Evolutionary conservation across 2,113 vertebrate species (phyloP), one percentile per base, ranked within the genome.

Genomic region (Sinocyclocheilus grahami): DNA sequence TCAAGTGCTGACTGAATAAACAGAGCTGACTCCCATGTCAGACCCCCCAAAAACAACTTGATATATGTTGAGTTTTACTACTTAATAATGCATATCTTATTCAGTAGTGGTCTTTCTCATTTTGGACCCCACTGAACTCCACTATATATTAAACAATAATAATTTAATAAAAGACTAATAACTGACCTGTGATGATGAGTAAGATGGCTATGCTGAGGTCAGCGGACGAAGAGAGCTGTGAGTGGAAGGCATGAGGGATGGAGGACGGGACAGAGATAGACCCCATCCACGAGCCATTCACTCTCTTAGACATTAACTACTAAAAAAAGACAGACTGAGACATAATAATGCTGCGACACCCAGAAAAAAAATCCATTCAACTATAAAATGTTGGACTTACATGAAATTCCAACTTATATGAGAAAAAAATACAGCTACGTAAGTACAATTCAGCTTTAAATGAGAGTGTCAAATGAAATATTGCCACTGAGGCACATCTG

Each of bases 181-280:
- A 75, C 86, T 87, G 37, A 90, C 92, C 89, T 71, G 89, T 90
- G 74, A 92, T 55, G 51, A 83, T 79, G 5, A 93, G 89, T 67
- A 90, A 87, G 55, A 76, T 60, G 0, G 90, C 90, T 0, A 92
- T 82, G 0, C 78, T 80, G 22, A 91, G 22, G 85, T 93, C 92
- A n/a, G 86, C 60, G 7, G 87, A 71, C 6, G 87, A 80, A 11
- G 90, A 82, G 16, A 93, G 89, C 0, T 87, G 89, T 42, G 92
- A 93, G 27, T 55, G 76, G 83, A 91, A 93, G 84, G 39, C 37
- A 0, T 86, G 67, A 67, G 87, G 83, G 65, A 87, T 22, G 55
- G 90, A 88, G 1, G 87, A 88, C 18, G 84, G 85, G 78, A 83
- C 75, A 13, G 79, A 82, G 46, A 71, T 63, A 65, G 83, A 78